Percentiles rank a stretch among this genome's conserved stretches.
These are phyloP conservation scores for Sebastiscus albofasciatus DNA, from an alignment of 2,797 vertebrate species.

Conservation along the genomic window DNA sequence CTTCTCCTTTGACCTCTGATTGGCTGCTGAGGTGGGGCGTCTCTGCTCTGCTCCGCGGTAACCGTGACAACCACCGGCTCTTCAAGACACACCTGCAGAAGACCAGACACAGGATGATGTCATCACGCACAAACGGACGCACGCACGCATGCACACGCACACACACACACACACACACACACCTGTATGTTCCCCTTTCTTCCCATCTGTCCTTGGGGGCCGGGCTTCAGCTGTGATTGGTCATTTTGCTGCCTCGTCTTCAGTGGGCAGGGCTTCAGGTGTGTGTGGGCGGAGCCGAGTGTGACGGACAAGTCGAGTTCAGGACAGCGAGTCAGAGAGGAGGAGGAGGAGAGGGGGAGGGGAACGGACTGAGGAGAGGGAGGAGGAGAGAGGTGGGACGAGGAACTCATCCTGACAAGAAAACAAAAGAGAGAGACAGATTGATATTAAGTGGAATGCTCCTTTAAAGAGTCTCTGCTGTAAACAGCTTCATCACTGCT, in stretches of 20 bases:
- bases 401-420: constrained; percentile 43
- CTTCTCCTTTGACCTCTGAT: neutral
- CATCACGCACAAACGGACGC: neutral
- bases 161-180: neutral
- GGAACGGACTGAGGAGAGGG: constrained; percentile 25
- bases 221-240: neutral
- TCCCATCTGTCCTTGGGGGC: neutral
- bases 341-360: neutral
- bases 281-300: neutral
- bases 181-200: constrained; percentile 27
- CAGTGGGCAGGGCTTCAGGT: neutral
- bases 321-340: constrained; percentile 34
- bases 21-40: neutral
- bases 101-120: neutral
- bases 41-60: neutral
- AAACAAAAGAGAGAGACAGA: neutral
- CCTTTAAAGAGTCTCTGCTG: neutral
- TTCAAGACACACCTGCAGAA: neutral
- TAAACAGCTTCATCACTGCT: neutral
- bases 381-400: constrained; percentile 12
- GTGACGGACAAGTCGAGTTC: constrained; percentile 60
- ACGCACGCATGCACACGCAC: neutral
- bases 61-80: neutral
- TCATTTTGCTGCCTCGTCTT: neutral
- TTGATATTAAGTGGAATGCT: neutral